Evolutionary conservation across 1,140 invertebrate species (phyloP), one percentile per base, ranked within the genome.

Genomic region (Chrysomallon squamiferum): DNA sequence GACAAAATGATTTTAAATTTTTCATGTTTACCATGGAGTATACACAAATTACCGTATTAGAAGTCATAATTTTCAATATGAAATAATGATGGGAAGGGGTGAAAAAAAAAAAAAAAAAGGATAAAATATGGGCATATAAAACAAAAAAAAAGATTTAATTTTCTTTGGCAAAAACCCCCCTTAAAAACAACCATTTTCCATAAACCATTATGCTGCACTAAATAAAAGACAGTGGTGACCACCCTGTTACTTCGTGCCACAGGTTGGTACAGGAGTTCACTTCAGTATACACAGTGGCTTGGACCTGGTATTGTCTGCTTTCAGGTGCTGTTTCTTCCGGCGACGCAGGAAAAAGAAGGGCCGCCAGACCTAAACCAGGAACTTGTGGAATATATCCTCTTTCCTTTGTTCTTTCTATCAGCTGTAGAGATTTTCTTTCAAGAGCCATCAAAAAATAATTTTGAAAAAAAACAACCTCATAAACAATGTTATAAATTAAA

Each of bases 281-380:
- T 38, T 38, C 35, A 38, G 35, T 13, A 18, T 47, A 33, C 64
- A 65, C 60, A 56, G 22, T 59, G 62, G 64, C 57, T 70, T 74
- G 68, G 71, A 69, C 62, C 65, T 75, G 67, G 49, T 64, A 68
- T 70, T 64, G 61, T 72, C 67, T 79, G 68, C 70, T 78, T 78
- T 67, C 90, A 96, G 94, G 89, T 96, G 95, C 88, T 96, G 94
- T 87, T 96, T 96, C 90, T 96, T 96, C 90, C 94, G 95, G 87
- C 90, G 93, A 85, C 95, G 95, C 91, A 96, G 95, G 93, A 96
- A 96, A 91, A 96, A 96, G 90, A 82, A 82, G 74, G 79, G 69
- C 35, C 72, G 79, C 45, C 76, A 69, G 56, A 65, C 68, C 45
- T 67, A 70, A 60, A 30, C 50, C 62, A 32, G 56, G 54, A 62